phyloP scores from a whole-genome alignment of 2,113 vertebrate species.

The Cyphomyrus plagiostoma region DNA sequence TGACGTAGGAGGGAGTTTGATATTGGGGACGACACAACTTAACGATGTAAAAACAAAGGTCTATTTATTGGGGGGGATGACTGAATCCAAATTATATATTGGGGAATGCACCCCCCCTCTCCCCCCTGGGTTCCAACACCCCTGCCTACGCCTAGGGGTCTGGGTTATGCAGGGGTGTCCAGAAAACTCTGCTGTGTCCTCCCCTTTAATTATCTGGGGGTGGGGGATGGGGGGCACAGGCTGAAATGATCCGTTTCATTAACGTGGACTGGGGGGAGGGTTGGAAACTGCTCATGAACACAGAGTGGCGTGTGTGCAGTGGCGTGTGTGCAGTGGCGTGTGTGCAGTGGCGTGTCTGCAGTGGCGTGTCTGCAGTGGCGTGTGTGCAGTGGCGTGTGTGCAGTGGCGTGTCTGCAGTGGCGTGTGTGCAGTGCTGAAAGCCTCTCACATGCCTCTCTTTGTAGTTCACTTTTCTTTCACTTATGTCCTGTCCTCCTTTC shows the following conservation, averaged over 20 bases:
- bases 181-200: neutral
- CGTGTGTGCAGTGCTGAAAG: neutral
- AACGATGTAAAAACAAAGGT: neutral
- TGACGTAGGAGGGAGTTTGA: neutral
- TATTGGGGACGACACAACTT: neutral
- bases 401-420: neutral
- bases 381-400: neutral
- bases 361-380: neutral
- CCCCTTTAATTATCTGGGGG: neutral
- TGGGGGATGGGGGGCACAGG: neutral
- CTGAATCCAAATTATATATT: neutral
- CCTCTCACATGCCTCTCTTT: neutral
- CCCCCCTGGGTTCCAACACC: neutral
- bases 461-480: neutral
- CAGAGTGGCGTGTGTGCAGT: neutral
- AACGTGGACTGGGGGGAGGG: neutral
- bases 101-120: neutral
- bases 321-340: too few species aligned
- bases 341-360: neutral
- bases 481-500: conserved; percentile 18
- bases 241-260: conserved; percentile 3
- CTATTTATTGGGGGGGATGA: neutral
- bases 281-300: neutral
- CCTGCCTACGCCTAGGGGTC: neutral
- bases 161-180: neutral